phyloP scores from a whole-genome alignment of 2,113 vertebrate species.

The Heterotis niloticus region DNA sequence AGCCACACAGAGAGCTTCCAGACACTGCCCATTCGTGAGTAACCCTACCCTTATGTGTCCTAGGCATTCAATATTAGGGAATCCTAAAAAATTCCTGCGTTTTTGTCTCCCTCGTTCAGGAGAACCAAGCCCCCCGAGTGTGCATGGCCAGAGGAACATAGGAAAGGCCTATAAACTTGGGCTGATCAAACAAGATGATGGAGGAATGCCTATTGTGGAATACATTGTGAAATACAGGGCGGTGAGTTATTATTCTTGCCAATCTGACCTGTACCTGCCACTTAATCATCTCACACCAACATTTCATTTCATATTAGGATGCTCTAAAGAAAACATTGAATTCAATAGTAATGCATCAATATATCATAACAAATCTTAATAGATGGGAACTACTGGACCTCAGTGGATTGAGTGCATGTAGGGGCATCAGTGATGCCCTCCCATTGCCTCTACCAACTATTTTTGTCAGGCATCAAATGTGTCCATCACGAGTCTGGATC shows the following conservation, averaged over 20 bases:
- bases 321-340: too few relatives aligned
- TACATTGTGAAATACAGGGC: slow-evolving; percentile 96
- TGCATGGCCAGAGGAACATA: slow-evolving; percentile 88
- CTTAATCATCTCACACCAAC: background rate
- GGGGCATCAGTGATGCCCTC: too few relatives aligned
- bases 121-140: slow-evolving; percentile 90
- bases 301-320: background rate
- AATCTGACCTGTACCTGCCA: background rate
- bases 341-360: too few relatives aligned
- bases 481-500: too few relatives aligned
- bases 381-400: too few relatives aligned
- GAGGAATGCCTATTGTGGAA: slow-evolving; percentile 92
- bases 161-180: slow-evolving; percentile 90
- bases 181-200: slow-evolving; percentile 93
- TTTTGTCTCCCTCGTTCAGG: slow-evolving; percentile 57
- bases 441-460: too few relatives aligned
- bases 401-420: too few relatives aligned
- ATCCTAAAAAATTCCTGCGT: too few relatives aligned
- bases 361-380: too few relatives aligned
- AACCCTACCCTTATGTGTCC: background rate
- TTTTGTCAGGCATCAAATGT: too few relatives aligned
- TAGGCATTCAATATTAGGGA: background rate
- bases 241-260: slow-evolving; percentile 66
- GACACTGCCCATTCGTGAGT: slow-evolving; percentile 93
- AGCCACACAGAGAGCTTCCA: slow-evolving; percentile 92